Evolutionary conservation across 2,113 vertebrate species (phyloP).

Genomic region (Tychaedon coryphoeus): DNA sequence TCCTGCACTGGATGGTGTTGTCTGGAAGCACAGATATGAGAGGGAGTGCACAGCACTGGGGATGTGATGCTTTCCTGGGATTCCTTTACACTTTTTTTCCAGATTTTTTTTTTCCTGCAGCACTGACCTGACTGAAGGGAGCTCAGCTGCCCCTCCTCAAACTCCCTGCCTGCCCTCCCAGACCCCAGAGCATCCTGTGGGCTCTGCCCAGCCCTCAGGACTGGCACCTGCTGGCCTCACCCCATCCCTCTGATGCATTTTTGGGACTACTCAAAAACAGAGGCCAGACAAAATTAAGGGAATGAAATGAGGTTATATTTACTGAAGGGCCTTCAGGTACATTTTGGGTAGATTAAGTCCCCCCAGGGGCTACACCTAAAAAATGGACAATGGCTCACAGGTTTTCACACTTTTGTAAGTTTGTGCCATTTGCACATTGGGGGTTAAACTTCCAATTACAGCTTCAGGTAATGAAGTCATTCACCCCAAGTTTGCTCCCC

Average conservation of each 20-base stretch:
- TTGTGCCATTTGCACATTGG: not conserved
- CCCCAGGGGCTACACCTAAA: not conserved
- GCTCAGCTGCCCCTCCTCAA: not conserved
- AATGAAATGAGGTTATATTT: not conserved
- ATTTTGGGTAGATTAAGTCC: fast-evolving
- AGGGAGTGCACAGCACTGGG: not conserved
- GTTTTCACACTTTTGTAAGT: not conserved
- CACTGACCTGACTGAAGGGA: not conserved
- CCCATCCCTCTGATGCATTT: not conserved
- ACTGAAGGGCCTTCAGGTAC: not conserved
- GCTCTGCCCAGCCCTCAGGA: not conserved
- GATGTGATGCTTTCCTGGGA: not conserved
- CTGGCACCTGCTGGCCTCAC: not conserved
- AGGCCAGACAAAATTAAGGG: not conserved
- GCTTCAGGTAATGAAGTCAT: not conserved
- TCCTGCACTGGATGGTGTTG: fast-evolving
- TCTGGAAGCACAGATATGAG: not conserved
- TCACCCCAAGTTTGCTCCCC: not conserved
- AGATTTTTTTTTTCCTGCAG: not conserved
- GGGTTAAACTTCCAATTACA: not conserved
- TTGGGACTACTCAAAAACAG: not conserved
- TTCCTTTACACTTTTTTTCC: not conserved
- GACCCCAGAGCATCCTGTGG: not conserved
- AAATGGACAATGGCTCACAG: fast-evolving
- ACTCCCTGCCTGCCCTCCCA: not conserved